These are phyloP conservation scores for Paratilapia polleni DNA, from an alignment of 2,113 vertebrate species.

Conservation along the genomic window DNA sequence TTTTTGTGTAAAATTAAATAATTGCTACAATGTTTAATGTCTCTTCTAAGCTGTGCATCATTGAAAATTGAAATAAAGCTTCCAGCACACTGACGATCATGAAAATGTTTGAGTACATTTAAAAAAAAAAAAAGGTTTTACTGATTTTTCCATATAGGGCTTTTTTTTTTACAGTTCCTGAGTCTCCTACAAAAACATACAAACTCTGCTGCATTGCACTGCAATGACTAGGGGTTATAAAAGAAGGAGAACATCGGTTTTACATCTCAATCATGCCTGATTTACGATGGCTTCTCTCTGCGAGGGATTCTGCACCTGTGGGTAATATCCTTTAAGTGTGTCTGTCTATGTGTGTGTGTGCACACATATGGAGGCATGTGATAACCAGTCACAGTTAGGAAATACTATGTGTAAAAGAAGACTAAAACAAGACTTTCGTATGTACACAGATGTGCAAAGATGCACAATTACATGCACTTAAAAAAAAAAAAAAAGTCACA, in stretches of 20 bases:
- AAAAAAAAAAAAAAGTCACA: constrained; percentile 1
- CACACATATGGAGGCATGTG: constrained; percentile 6
- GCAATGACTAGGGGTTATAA: constrained; percentile 47
- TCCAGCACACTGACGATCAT: constrained; percentile 13
- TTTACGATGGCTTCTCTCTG: constrained; percentile 59
- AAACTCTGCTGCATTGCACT: constrained; percentile 47
- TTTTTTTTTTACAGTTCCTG: constrained; percentile 45
- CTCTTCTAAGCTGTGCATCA: not conserved
- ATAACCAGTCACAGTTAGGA: constrained; percentile 41
- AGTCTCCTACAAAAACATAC: constrained; percentile 48
- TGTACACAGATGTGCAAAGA: not conserved
- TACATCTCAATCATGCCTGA: constrained; percentile 72
- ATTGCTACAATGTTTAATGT: not conserved
- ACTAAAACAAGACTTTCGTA: constrained; percentile 33
- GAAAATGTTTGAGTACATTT: not conserved
- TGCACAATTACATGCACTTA: not conserved
- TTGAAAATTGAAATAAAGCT: constrained; percentile 1
- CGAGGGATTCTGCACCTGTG: constrained; percentile 66
- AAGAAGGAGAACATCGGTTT: constrained; percentile 62
- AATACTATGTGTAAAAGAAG: constrained; percentile 25
- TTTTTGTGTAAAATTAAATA: constrained; percentile 16
- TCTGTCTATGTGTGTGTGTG: not conserved
- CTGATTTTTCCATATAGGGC: constrained; percentile 4
- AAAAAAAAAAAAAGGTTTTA: constrained; percentile 15
- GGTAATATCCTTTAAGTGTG: constrained; percentile 61